phyloP scores from a whole-genome alignment of 2,888 invertebrate genomes.

The Drosophila mulleri region DNA sequence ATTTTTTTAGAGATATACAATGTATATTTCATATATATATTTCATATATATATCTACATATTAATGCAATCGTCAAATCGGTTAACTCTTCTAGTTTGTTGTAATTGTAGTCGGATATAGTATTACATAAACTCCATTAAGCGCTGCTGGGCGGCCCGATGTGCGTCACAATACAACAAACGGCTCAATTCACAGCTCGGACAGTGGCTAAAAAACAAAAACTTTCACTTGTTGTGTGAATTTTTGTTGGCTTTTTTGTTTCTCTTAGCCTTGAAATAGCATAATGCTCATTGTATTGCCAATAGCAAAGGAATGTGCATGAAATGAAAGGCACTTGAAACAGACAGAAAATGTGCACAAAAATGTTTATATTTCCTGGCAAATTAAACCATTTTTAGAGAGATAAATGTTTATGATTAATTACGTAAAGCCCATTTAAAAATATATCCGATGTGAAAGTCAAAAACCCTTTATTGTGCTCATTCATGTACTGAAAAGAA shows the following conservation, averaged over 20 bases:
- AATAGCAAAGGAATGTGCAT: conserved; percentile 22
- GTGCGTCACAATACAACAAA: conserved; percentile 31
- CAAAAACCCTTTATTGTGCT: neutral
- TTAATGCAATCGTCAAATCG: conserved; percentile 14
- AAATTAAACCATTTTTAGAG: neutral
- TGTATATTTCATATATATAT: too few species aligned
- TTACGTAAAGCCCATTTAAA: neutral
- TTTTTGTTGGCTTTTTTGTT: neutral
- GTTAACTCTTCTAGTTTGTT: conserved; percentile 15
- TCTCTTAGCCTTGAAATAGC: conserved; percentile 36
- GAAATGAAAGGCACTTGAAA: conserved; percentile 31
- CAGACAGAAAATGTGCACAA: neutral
- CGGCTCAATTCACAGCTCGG: conserved; percentile 4
- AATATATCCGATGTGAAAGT: neutral
- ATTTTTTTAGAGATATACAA: neutral
- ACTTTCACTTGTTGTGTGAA: conserved; percentile 47
- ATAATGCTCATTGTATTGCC: conserved; percentile 16
- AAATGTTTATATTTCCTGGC: conserved; percentile 2
- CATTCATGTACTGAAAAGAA: neutral
- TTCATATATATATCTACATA: neutral
- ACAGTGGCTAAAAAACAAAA: neutral
- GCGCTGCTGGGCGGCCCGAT: conserved; percentile 13
- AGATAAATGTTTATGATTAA: neutral
- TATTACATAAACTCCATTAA: conserved; percentile 35
- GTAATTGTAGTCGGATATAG: conserved; percentile 1